Evolutionary conservation across 2,888 invertebrate genomes (phyloP), one percentile per base, ranked within the genome.

Genomic region (Ecliptopera silaceata): DNA sequence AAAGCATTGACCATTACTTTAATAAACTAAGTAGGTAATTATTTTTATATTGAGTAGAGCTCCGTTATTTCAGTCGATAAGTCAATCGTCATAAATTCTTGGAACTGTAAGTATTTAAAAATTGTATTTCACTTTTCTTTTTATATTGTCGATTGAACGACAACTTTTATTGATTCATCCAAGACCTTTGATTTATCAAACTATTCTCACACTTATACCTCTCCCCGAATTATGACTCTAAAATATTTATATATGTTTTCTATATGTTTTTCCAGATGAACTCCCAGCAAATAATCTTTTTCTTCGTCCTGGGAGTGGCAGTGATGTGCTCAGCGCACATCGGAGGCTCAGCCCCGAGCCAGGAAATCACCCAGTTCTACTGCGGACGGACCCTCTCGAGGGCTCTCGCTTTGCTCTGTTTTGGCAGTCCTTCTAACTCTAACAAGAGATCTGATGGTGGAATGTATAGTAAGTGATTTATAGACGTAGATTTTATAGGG

Each of bases 371-470:
- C 0, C 76, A 77, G 50, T 58, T 73, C 3, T 86, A 83, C 68
- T 86, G 86, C 52, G 86, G 85, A 0, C 70, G 84, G 5, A 66
- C 62, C 0, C 62, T 86, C 15, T 79, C 86, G 0, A 69, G 72
- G 13, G 74, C 79, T 0, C 58, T 86, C 1, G 81, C 80, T 0
- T 6, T 70, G 1, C 17, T 86, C 0, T 86, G 86, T 52, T 74
- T 59, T 39, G 75, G 76, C 2, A 74, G 69, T 0, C 49, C 22
- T 0, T 20, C 39, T 3, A 32, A n/a, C n/a, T n/a, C 3, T 1
- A 11, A 62, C 1, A 85, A 84, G 60, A 70, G 79, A 29, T 72
- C 79, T 1, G 79, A 77, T 4, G 10, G 56, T 4, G 82, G 76
- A 3, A 77, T 78, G 76, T 78, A 74, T 44, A 73, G 82, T 82